Conservation (phyloP, 2,113 vertebrate species). For the Oxyruncus cristatus region DNA sequence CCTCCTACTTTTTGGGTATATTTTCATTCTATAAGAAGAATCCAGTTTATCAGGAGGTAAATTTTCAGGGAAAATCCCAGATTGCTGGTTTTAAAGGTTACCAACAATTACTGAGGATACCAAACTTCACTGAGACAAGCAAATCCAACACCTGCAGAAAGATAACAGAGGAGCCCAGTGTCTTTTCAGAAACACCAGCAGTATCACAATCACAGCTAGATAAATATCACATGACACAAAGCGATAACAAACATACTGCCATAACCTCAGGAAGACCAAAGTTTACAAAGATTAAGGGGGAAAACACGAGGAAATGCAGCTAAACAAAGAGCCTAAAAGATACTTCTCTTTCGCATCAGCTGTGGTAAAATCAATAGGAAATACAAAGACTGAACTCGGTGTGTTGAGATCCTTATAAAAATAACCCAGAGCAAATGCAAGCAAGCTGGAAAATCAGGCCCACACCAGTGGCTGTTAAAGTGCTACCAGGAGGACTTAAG, state of each 20-base stretch:
- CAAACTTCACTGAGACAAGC: constrained; percentile 23
- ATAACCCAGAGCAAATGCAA: constrained; percentile 38
- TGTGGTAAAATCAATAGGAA: constrained; percentile 50
- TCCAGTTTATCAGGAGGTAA: background rate
- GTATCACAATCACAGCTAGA: constrained; percentile 68
- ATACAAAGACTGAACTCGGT: background rate
- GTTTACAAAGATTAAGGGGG: constrained; percentile 70
- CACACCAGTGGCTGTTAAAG: background rate
- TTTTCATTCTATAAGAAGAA: background rate
- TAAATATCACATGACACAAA: constrained; percentile 69
- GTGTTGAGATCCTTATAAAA: constrained; percentile 47
- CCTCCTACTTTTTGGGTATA: background rate
- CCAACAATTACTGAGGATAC: background rate
- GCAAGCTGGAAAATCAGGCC: constrained; percentile 7
- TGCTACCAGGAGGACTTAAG: constrained; percentile 23
- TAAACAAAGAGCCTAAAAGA: constrained; percentile 48
- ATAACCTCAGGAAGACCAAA: constrained; percentile 37
- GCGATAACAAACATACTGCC: constrained; percentile 61
- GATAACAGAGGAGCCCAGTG: constrained; percentile 24
- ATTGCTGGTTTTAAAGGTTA: background rate
- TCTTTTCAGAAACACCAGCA: constrained; percentile 59
- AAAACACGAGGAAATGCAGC: constrained; percentile 45
- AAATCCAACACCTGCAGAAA: constrained; percentile 66
- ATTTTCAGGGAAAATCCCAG: background rate
- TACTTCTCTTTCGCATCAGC: constrained; percentile 30